These are phyloP conservation scores for Genyomyrus donnyi DNA, from an alignment of 2,113 vertebrate species.

Conservation along the genomic window DNA sequence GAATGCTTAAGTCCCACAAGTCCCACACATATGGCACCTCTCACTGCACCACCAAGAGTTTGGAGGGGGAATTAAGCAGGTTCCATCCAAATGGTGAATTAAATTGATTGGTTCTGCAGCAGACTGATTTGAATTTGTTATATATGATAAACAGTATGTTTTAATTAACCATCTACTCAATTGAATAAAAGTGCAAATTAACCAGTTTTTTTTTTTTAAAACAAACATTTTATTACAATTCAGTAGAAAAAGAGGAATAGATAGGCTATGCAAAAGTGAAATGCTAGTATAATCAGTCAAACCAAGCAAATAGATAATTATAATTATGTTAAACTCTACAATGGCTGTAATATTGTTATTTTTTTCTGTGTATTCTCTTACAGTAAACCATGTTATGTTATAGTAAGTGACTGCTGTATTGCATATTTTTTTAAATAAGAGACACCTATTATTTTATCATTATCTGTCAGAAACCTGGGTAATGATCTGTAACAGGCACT, in stretches of 20 bases:
- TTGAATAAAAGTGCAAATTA: not conserved
- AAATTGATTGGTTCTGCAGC: not conserved
- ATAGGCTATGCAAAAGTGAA: not conserved
- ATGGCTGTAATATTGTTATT: slow-evolving; percentile 28
- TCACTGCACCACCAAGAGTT: not conserved
- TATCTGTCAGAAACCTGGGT: not conserved
- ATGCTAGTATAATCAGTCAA: slow-evolving; percentile 24
- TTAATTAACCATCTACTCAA: not conserved
- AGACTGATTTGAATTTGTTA: not conserved
- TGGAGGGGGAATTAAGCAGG: not conserved
- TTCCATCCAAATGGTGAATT: not conserved
- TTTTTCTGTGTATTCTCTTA: slow-evolving; percentile 32
- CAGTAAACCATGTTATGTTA: not conserved
- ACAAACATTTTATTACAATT: slow-evolving; percentile 40
- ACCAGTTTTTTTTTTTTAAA: not conserved
- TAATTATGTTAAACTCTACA: slow-evolving; percentile 31
- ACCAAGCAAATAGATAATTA: slow-evolving; percentile 28
- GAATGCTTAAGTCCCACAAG: not conserved
- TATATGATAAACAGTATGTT: not conserved
- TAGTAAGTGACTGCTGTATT: not conserved
- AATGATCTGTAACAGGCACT: not conserved
- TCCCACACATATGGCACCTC: not conserved
- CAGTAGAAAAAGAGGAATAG: slow-evolving; percentile 45
- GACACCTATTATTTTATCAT: not conserved
- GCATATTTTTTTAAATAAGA: not conserved